Evolutionary conservation across 1,140 invertebrate genomes (phyloP).

Genomic region (Penaeus chinensis): DNA sequence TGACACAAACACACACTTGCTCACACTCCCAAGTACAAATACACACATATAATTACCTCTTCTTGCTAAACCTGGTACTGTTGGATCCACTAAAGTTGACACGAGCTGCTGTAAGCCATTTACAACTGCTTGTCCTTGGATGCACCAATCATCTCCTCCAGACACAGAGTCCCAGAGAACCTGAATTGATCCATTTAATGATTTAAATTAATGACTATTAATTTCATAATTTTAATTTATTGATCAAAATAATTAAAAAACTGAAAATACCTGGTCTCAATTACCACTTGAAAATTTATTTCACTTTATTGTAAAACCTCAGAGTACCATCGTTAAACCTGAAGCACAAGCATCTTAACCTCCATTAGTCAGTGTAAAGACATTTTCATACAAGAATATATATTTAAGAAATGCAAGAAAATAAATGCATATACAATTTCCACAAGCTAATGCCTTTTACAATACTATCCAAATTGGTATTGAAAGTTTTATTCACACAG

Average conservation of each 20-base stretch:
- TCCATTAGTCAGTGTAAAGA: not conserved
- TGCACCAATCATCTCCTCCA: constrained; percentile 64
- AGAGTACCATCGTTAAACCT: no score
- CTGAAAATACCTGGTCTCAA: not conserved
- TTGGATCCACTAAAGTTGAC: constrained; percentile 66
- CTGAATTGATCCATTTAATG: constrained; percentile 55
- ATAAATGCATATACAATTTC: constrained; percentile 27
- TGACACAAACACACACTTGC: not conserved
- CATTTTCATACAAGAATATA: not conserved
- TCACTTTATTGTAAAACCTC: not conserved
- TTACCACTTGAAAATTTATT: not conserved
- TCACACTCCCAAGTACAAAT: constrained; percentile 39
- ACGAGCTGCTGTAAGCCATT: constrained; percentile 65
- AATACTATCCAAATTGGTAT: no score
- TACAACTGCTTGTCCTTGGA: constrained; percentile 57
- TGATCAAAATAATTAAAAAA: no score
- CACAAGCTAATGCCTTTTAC: not conserved
- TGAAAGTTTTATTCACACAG: no score
- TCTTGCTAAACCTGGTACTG: constrained; percentile 65
- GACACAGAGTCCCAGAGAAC: constrained; percentile 68
- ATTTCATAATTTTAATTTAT: not conserved
- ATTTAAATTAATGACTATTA: not conserved
- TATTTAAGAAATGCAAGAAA: not conserved
- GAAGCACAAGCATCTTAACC: not conserved
- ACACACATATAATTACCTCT: constrained; percentile 64